Evolutionary conservation across 1,140 invertebrate genomes (phyloP), one percentile per base, ranked within the genome.

Genomic region (Cataglyphis hispanica): DNA sequence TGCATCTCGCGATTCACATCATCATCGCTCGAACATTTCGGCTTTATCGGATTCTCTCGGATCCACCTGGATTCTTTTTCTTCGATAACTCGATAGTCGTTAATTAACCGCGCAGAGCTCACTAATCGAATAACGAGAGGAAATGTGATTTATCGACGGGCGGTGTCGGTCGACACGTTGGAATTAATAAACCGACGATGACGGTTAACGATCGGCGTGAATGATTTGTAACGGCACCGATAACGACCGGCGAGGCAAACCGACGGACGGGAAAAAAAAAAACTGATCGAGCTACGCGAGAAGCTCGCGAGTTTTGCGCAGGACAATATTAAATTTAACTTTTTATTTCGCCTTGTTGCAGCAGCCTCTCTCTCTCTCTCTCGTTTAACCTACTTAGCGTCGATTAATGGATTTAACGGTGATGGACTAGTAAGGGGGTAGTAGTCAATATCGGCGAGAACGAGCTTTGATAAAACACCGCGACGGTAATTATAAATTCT

Each of bases 71-170:
- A 34, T 37, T 85, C 22, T 70, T 56, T 66, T 43, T 67, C 43
- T 58, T 74, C 67, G 25, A 67, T 85, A 87, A 72, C 60, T 85
- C 64, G 53, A 75, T 64, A 46, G 46, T 50, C 70, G 78, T 69
- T 85, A 80, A 89, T 89, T 88, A 89, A 89, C 67, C 61, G 75
- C 64, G 60, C 64, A 70, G 22, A 69, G 58, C 56, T 69, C 61
- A 53, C 74, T 88, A 89, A 89, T 61, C 72, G 83, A 89, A 88
- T 89, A 72, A 81, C 67, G 22, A 13, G 16, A 46, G 81, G 75
- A 75, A 88, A 88, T 85, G 46, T 72, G 86, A 89, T 88, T 89
- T 75, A 89, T 66, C 56, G 56, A 40, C 40, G 27, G 31, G 37
- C 50, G 37, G 19, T 85, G 66, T 81, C 56, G 61, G 58, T 46